Percentiles rank a stretch among this genome's conserved stretches.
phyloP scores from a whole-genome alignment of 2,888 invertebrate species.

The Rotaria sp. region DNA sequence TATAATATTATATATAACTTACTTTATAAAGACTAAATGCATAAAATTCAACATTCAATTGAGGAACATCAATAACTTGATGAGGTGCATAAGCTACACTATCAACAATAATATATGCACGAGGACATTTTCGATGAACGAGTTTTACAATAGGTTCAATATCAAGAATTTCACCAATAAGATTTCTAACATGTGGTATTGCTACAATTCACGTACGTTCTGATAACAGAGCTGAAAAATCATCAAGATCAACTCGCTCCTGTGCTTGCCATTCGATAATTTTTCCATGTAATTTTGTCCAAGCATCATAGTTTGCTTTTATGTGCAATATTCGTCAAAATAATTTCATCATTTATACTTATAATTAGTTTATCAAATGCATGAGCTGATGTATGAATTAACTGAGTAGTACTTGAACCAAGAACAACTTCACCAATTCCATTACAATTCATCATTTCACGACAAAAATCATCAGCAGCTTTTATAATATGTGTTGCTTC shows the following conservation, averaged over 20 bases:
- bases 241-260: background rate
- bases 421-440: background rate
- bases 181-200: background rate
- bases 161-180: background rate
- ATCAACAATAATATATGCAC: background rate
- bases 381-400: background rate
- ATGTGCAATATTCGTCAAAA: background rate
- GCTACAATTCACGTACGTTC: background rate
- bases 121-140: background rate
- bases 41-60: slow-evolving; percentile 11
- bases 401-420: background rate
- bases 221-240: background rate
- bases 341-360: background rate
- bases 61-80: background rate
- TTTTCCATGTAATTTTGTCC: background rate
- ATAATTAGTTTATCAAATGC: background rate
- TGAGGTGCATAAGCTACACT: slow-evolving; percentile 10
- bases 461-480: background rate
- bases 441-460: background rate
- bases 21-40: background rate
- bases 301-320: background rate
- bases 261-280: background rate
- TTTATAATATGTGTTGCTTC: background rate
- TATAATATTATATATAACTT: too few relatives aligned
- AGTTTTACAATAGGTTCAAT: background rate